A percentile compares a stretch with the other conserved stretches of the same genome.
Conservation (phyloP, 2,888 invertebrate genomes). For the Drosophila prostipennis region DNA sequence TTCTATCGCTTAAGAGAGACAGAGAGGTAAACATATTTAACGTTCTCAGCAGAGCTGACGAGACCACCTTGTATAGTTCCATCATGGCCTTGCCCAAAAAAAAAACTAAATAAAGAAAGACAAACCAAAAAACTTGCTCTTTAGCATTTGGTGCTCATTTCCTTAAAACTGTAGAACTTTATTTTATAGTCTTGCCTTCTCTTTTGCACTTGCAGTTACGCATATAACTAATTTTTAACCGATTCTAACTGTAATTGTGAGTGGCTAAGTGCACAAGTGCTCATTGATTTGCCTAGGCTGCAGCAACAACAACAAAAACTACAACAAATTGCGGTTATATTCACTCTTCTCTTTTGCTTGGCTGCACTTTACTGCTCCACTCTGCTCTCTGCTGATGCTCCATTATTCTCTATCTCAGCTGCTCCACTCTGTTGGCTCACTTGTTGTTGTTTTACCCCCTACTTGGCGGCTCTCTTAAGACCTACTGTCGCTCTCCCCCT, state of each 20-base stretch:
- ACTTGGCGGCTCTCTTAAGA: conserved; percentile 5
- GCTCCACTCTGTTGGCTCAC: conserved; percentile 7
- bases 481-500: not conserved
- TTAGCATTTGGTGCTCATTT: conserved; percentile 40
- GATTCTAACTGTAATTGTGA: conserved; percentile 59
- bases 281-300: conserved; percentile 70
- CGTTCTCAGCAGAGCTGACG: too few species aligned
- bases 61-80: too few species aligned
- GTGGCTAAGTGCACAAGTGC: conserved; percentile 55
- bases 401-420: conserved; percentile 19
- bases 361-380: conserved; percentile 16
- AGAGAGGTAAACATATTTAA: too few species aligned
- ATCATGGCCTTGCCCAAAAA: too few species aligned
- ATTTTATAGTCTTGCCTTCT: conserved; percentile 45
- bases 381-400: conserved; percentile 10
- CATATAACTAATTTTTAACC: conserved; percentile 20
- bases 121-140: conserved; percentile 33
- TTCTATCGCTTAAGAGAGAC: too few species aligned
- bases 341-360: not conserved
- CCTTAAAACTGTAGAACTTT: conserved; percentile 58
- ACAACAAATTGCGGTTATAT: conserved; percentile 19
- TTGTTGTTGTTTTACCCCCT: conserved; percentile 6
- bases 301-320: conserved; percentile 46
- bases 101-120: conserved; percentile 1
- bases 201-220: conserved; percentile 1